phyloP scores from a whole-genome alignment of 2,113 vertebrate species.

The Ploceus nigricollis region DNA sequence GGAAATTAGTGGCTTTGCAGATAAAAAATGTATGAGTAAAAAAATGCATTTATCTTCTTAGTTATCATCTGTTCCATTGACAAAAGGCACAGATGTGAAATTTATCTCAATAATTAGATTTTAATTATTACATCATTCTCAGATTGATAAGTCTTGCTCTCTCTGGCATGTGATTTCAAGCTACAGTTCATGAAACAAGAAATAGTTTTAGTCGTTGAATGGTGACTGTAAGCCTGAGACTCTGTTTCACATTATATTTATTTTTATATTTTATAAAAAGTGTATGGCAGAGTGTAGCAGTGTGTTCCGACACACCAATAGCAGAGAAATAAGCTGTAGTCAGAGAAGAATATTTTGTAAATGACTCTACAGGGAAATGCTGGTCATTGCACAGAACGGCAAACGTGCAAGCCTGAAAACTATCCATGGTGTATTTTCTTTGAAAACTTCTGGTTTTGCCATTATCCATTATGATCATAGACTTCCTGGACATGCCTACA shows the following conservation, averaged over 20 bases:
- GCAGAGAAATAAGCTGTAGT: neutral
- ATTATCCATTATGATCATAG: neutral
- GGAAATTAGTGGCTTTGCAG: constrained; percentile 31
- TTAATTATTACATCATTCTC: constrained; percentile 71
- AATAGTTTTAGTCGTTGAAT: constrained; percentile 4
- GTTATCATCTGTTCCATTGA: constrained; percentile 48
- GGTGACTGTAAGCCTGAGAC: neutral
- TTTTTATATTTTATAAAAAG: neutral
- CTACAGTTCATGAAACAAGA: constrained; percentile 43
- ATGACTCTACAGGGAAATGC: neutral
- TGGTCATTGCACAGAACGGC: neutral
- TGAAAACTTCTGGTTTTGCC: neutral
- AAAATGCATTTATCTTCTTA: constrained; percentile 47
- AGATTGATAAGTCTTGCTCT: constrained; percentile 57
- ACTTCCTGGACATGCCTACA: neutral
- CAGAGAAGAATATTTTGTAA: neutral
- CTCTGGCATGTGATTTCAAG: constrained; percentile 27
- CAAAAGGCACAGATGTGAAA: constrained; percentile 70
- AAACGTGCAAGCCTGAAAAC: neutral
- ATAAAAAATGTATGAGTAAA: constrained; percentile 61
- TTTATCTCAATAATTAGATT: constrained; percentile 75
- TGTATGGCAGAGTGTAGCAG: too few species aligned
- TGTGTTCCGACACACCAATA: too few species aligned
- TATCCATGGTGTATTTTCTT: neutral
- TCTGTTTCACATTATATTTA: neutral